A percentile compares a stretch with the other conserved stretches of the same genome.
Conservation (phyloP, 2,113 vertebrate genomes). For the Mesocricetus auratus region DNA sequence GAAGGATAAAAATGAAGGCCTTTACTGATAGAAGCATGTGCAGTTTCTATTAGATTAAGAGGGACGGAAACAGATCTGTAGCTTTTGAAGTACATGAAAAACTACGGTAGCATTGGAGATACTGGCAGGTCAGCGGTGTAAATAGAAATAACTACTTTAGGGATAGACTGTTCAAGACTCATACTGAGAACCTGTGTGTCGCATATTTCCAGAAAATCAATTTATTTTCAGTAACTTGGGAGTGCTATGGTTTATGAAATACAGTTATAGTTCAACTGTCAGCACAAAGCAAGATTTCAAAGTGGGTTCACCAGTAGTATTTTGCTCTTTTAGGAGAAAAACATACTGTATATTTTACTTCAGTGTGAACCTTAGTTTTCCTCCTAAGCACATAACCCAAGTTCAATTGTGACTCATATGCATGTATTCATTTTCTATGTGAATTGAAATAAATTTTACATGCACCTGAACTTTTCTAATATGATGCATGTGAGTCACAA, state of each 20-base stretch:
- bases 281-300: conserved; percentile 84
- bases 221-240: conserved; percentile 87
- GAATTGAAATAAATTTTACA: conserved; percentile 36
- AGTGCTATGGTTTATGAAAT: conserved; percentile 86
- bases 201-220: conserved; percentile 88
- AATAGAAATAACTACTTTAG: conserved; percentile 90
- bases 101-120: conserved; percentile 80
- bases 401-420: no score
- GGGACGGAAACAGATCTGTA: conserved; percentile 85
- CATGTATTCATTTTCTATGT: neutral
- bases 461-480: neutral
- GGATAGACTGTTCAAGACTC: conserved; percentile 84
- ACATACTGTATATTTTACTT: conserved; percentile 64
- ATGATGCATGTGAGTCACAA: neutral
- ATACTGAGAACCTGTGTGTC: conserved; percentile 84
- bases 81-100: conserved; percentile 88
- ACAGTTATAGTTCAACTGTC: conserved; percentile 85
- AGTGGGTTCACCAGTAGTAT: conserved; percentile 74
- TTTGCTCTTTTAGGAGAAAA: conserved; percentile 75
- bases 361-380: conserved; percentile 40
- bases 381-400: neutral
- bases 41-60: conserved; percentile 89
- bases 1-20: conserved; percentile 88
- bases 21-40: conserved; percentile 88
- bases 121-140: conserved; percentile 86